Conservation (phyloP, 2,113 vertebrate species). For the Talpa occidentalis region DNA sequence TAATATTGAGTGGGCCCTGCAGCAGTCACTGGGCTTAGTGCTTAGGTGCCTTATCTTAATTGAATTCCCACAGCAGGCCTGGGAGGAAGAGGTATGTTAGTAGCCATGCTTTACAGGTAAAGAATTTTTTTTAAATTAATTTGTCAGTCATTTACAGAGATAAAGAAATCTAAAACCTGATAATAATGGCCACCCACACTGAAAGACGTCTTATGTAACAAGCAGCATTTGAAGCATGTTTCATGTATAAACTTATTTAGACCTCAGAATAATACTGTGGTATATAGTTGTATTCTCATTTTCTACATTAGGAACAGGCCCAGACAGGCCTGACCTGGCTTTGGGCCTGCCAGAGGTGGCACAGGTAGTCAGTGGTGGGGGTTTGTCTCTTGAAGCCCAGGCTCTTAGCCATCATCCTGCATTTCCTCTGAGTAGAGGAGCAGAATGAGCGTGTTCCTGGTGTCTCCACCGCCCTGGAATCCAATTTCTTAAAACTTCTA, state of each 20-base stretch:
- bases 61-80: background rate
- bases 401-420: background rate
- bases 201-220: background rate
- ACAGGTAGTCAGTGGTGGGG: background rate
- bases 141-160: background rate
- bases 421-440: background rate
- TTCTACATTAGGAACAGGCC: background rate
- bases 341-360: background rate
- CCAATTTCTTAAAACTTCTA: background rate
- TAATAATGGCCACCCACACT: background rate
- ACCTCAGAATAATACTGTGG: background rate
- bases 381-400: rapidly evolving
- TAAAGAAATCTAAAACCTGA: constrained; percentile 23
- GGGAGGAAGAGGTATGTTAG: background rate
- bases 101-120: background rate
- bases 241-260: background rate
- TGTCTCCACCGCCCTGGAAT: background rate
- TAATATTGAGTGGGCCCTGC: background rate
- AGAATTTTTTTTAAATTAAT: background rate
- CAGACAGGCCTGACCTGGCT: background rate
- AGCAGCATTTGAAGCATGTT: background rate
- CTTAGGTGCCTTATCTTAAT: constrained; percentile 21
- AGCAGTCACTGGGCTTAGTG: background rate
- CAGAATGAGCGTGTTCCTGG: background rate
- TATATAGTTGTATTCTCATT: background rate